These are phyloP conservation scores for Pyrgus malvae DNA, from an alignment of 2,888 invertebrate genomes.

Conservation along the genomic window DNA sequence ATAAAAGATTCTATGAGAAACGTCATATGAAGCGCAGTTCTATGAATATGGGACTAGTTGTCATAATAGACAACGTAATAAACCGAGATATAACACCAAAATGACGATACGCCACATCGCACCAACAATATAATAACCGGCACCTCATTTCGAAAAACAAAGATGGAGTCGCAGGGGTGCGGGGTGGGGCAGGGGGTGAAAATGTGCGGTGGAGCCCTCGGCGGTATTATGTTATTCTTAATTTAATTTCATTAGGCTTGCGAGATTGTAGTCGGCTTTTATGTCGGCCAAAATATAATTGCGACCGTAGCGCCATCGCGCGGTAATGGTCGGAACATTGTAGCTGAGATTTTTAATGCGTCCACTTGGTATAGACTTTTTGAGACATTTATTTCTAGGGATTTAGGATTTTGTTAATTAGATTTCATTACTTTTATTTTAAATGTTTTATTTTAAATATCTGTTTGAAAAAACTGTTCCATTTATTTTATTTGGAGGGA, in stretches of 20 bases:
- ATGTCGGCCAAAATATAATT: slow-evolving; percentile 43
- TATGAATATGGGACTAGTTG: too few species aligned
- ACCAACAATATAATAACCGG: slow-evolving; percentile 26
- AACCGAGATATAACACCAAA: too few species aligned
- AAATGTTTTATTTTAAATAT: too few species aligned
- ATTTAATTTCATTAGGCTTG: slow-evolving; percentile 74
- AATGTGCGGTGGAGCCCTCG: slow-evolving; percentile 36
- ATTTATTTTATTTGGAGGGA: too few species aligned
- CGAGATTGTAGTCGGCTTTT: slow-evolving; percentile 55
- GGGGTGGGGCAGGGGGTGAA: slow-evolving; percentile 33
- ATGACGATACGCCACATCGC: slow-evolving; percentile 7
- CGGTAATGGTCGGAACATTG: slow-evolving; percentile 43
- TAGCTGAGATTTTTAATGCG: slow-evolving; percentile 27
- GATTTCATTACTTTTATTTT: not conserved
- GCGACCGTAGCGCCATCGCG: slow-evolving; percentile 32
- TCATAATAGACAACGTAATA: too few species aligned
- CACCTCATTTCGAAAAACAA: slow-evolving; percentile 30
- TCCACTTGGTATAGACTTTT: slow-evolving; percentile 20
- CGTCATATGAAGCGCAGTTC: too few species aligned
- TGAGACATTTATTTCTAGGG: slow-evolving; percentile 1
- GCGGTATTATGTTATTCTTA: slow-evolving; percentile 69
- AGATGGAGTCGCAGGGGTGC: slow-evolving; percentile 30
- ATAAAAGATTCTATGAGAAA: too few species aligned
- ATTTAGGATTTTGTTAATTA: not conserved
- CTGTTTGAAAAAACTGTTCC: too few species aligned